These are phyloP conservation scores for Trichopria drosophilae DNA, from an alignment of 2,888 invertebrate genomes.

Conservation along the genomic window DNA sequence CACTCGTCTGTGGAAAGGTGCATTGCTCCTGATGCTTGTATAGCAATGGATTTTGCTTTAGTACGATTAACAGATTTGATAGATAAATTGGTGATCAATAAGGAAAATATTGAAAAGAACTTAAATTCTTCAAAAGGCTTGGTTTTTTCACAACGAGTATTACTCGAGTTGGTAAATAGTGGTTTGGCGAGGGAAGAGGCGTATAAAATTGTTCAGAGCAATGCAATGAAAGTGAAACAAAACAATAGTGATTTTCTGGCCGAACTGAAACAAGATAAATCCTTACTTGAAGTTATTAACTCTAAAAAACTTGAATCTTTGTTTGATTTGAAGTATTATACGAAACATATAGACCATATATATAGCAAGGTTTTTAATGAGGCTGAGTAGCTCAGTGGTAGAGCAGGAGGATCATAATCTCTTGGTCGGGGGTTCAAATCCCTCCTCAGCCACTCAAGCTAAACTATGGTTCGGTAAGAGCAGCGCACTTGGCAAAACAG, in stretches of 20 bases:
- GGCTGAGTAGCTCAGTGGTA: conserved; percentile 22
- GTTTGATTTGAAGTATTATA: conserved; percentile 21
- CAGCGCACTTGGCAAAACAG: conserved; percentile 16
- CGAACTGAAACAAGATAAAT: conserved; percentile 20
- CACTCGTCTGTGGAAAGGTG: conserved; percentile 20
- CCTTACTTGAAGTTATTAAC: conserved; percentile 21
- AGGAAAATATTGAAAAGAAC: conserved; percentile 19
- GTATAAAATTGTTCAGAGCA: conserved; percentile 21
- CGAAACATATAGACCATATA: conserved; percentile 13
- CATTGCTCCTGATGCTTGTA: conserved; percentile 20
- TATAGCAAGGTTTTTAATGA: conserved; percentile 15
- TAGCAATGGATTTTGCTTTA: conserved; percentile 19
- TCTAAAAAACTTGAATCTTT: conserved; percentile 20
- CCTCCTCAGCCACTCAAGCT: conserved; percentile 21
- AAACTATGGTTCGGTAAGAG: conserved; percentile 15
- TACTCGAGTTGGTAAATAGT: conserved; percentile 19
- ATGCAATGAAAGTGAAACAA: conserved; percentile 19
- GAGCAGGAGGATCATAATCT: conserved; percentile 22
- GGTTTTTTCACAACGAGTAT: conserved; percentile 18
- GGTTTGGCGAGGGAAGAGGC: conserved; percentile 21
- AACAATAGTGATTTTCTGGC: conserved; percentile 19
- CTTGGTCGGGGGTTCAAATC: conserved; percentile 21
- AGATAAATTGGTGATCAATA: conserved; percentile 21
- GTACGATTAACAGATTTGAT: conserved; percentile 20
- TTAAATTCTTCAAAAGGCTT: conserved; percentile 19